Percentiles rank a stretch among this genome's conserved stretches.
Conservation (phyloP, 2,113 vertebrate species). For the Terrapene triunguis region DNA sequence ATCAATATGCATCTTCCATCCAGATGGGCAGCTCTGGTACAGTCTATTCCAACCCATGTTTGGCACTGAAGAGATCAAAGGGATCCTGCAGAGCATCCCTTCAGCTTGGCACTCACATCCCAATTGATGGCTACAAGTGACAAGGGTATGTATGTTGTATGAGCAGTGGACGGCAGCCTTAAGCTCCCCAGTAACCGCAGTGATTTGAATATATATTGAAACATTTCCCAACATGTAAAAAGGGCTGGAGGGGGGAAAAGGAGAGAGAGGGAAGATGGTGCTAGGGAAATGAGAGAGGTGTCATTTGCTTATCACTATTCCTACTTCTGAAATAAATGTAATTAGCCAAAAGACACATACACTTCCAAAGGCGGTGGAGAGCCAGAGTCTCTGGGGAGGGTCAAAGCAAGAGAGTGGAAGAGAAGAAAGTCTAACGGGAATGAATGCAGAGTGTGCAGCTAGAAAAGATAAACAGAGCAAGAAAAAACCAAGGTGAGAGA, state of each 20-base stretch:
- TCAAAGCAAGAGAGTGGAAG: fast-evolving
- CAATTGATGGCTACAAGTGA: neutral
- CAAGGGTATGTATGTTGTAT: neutral
- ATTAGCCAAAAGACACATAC: fast-evolving
- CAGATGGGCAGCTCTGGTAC: no score
- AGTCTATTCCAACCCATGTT: fast-evolving
- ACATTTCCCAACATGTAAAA: neutral
- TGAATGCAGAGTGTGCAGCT: fast-evolving
- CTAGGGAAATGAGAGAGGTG: fast-evolving
- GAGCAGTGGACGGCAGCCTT: neutral
- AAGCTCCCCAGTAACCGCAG: fast-evolving
- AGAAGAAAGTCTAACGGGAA: fast-evolving
- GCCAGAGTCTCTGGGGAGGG: neutral
- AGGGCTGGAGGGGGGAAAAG: neutral
- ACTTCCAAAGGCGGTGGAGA: neutral
- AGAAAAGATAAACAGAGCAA: neutral
- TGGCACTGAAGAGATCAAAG: neutral
- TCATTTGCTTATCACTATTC: neutral
- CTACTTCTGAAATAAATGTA: neutral
- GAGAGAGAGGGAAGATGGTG: fast-evolving
- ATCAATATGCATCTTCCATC: fast-evolving
- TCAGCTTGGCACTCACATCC: neutral
- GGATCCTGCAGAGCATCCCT: fast-evolving
- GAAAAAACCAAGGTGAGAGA: neutral
- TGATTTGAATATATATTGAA: slow-evolving; percentile 26